These are phyloP conservation scores for Scopus umbretta DNA, from an alignment of 2,113 vertebrate genomes.

Conservation along the genomic window DNA sequence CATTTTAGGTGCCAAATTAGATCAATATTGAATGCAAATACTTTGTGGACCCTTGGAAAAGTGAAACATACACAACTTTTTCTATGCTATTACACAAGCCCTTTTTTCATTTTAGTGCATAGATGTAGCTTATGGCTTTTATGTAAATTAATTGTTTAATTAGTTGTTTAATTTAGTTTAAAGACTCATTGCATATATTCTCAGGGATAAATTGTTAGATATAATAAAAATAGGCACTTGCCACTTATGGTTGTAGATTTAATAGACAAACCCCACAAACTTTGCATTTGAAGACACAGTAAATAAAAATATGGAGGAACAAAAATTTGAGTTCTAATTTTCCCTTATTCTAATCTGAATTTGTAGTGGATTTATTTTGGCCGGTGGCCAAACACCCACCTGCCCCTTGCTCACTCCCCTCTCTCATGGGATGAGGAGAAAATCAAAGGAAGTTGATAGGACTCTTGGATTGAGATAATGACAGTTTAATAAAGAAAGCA, in stretches of 20 bases:
- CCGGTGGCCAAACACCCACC: background rate
- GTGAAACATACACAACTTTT: background rate
- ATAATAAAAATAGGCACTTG: background rate
- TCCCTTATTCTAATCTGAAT: background rate
- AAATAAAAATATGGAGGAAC: background rate
- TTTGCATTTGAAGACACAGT: background rate
- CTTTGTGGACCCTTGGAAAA: background rate
- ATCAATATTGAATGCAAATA: background rate
- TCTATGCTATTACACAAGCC: background rate
- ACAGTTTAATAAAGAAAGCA: background rate
- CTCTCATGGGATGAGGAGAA: background rate
- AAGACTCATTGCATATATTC: background rate
- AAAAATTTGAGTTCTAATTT: background rate
- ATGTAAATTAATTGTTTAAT: background rate
- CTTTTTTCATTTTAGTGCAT: background rate
- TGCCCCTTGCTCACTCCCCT: background rate
- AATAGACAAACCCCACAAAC: background rate
- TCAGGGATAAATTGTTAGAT: background rate
- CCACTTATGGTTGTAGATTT: background rate
- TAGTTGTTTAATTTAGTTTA: background rate
- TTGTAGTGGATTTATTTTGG: background rate
- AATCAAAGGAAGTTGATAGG: background rate
- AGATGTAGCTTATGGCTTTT: background rate
- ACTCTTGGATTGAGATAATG: background rate
- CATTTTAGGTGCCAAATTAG: background rate